Evolutionary conservation across 2,113 vertebrate genomes (phyloP).

Genomic region (Pseudorectes ferrugineus): DNA sequence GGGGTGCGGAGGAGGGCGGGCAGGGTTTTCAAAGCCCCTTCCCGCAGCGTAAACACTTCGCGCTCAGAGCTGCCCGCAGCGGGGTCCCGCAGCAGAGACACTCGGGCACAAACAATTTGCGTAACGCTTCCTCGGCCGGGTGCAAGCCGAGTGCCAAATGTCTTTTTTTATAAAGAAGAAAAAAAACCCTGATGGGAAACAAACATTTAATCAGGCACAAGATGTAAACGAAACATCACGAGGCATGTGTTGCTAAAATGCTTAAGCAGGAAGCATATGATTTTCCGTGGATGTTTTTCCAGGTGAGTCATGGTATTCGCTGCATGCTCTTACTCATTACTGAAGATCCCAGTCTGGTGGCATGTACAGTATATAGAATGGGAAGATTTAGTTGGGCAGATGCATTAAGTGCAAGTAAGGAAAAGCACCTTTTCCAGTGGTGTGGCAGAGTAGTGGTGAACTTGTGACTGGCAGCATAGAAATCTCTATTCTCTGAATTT

Average conservation of each 20-base stretch:
- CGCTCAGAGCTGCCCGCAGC: background rate
- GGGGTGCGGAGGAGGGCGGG: background rate
- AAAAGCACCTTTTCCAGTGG: background rate
- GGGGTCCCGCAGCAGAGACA: background rate
- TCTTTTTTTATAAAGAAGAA: background rate
- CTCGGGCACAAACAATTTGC: background rate
- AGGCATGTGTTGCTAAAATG: slow-evolving; percentile 55
- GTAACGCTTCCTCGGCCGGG: background rate
- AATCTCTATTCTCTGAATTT: background rate
- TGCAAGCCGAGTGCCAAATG: background rate
- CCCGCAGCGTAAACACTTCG: background rate
- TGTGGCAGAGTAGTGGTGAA: background rate
- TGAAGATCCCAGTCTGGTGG: background rate
- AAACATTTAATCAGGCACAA: slow-evolving; percentile 3
- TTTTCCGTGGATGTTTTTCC: slow-evolving; percentile 67
- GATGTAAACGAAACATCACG: slow-evolving; percentile 50
- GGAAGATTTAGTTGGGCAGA: background rate
- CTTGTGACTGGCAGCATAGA: background rate
- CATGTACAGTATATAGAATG: background rate
- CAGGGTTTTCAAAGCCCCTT: background rate
- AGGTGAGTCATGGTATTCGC: slow-evolving; percentile 70
- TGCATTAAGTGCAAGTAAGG: background rate
- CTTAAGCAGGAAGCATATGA: slow-evolving; percentile 67
- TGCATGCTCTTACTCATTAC: slow-evolving; percentile 47
- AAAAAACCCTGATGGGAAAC: background rate